phyloP scores from a whole-genome alignment of 1,140 invertebrate species.

The Manduca sexta region DNA sequence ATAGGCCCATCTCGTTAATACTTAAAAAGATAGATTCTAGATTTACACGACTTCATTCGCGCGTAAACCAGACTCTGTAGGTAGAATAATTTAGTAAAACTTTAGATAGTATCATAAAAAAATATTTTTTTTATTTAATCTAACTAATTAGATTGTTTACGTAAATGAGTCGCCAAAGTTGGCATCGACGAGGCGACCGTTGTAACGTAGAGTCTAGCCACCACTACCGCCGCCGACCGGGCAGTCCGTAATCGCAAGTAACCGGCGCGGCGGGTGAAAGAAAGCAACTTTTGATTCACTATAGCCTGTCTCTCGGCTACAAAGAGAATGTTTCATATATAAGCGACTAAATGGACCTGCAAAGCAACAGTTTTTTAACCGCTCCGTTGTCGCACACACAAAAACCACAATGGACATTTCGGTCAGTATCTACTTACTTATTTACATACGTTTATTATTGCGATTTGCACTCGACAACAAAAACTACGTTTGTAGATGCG shows the following conservation, averaged over 20 bases:
- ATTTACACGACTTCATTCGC: no score
- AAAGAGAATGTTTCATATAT: conserved; percentile 59
- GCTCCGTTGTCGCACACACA: conserved; percentile 42
- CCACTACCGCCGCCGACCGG: neutral
- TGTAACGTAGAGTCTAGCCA: neutral
- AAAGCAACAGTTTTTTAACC: conserved; percentile 48
- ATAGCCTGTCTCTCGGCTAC: conserved; percentile 38
- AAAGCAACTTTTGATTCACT: conserved; percentile 52
- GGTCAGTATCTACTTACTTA: conserved; percentile 35
- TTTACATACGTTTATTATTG: neutral
- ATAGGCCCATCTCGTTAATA: no score
- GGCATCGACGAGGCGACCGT: no score
- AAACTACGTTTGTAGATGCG: neutral
- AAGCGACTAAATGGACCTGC: conserved; percentile 46
- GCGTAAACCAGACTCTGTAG: no score
- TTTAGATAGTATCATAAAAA: no score
- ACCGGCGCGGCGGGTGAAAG: no score
- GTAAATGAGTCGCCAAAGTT: no score
- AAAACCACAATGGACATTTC: conserved; percentile 45
- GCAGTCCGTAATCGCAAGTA: conserved; percentile 24
- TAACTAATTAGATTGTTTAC: no score
- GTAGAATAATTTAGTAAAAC: no score
- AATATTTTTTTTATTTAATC: no score
- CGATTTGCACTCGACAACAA: conserved; percentile 1
- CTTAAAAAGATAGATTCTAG: no score